phyloP scores from a whole-genome alignment of 2,888 invertebrate genomes.

The Parnassius glacialis region DNA sequence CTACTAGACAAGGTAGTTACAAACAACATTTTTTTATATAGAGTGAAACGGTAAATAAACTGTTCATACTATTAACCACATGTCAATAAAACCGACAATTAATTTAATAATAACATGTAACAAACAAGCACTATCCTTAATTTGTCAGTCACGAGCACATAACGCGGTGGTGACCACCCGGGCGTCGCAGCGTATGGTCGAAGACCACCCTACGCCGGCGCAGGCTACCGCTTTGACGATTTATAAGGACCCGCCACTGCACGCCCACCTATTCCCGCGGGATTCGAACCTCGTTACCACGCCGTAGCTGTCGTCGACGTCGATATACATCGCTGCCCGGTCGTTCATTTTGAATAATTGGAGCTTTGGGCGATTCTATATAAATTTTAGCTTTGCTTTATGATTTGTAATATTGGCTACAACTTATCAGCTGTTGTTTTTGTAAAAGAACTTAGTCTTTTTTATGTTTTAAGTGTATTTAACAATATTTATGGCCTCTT shows the following conservation, averaged over 20 bases:
- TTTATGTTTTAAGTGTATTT: no score
- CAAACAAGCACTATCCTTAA: constrained; percentile 14
- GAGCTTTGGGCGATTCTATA: no score
- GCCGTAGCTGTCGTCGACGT: not conserved
- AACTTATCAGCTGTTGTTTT: no score
- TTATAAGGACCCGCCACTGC: constrained; percentile 57
- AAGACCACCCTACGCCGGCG: constrained; percentile 39
- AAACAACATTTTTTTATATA: no score
- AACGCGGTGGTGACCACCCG: constrained; percentile 20
- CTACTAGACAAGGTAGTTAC: no score
- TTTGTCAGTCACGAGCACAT: constrained; percentile 18
- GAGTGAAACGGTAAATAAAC: no score
- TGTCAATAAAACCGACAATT: not conserved
- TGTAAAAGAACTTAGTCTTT: no score
- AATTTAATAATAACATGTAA: constrained; percentile 6
- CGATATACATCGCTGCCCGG: constrained; percentile 35
- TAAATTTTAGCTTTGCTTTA: no score
- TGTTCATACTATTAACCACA: not conserved
- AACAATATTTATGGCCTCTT: no score
- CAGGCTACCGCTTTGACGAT: constrained; percentile 59
- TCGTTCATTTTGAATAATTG: not conserved
- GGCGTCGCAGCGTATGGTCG: constrained; percentile 20
- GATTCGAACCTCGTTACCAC: constrained; percentile 29
- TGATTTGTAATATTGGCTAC: no score
- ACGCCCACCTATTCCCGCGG: constrained; percentile 52